Base-by-base conservation (phyloP, 2,888 invertebrate species). In the Bursaphelenchus okinawaensis region DNA sequence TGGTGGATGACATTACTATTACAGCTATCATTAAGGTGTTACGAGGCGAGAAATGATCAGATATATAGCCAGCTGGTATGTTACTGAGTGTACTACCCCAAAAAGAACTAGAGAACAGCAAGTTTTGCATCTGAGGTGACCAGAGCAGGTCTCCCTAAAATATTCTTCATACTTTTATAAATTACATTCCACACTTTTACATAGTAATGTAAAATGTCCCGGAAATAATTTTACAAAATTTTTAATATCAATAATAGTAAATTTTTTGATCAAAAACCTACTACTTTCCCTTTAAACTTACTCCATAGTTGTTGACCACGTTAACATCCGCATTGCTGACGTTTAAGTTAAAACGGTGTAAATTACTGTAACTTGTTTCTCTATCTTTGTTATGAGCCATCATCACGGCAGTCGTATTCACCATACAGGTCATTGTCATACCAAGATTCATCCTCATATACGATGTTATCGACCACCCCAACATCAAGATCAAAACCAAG, bases 21-120 rank as follows among this genome's bases (percentile, higher is more conserved):
- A 40, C 27, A 7, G 69, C 68, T n/a, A 69, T 31, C 23, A 51
- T 50, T 20, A 66, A 24, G 61, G 72, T 55, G 54, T 59, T 70
- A 20, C 54, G 28, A n/a, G 72, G 52, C 20, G 69, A 73, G 9
- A 68, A 69, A 19, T 71, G 66, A 55, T 68, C 69, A 22, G 72
- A 54, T 20, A 77, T 66, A 62, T 76, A 72, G 65, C 76, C 75
- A 9, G 75, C 71, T 7, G 77, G 77, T 2, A 77, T 61, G 7
- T 68, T 70, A 9, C 73, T 72, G 31, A 77, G 55, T 6, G 75
- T 62, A 12, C 74, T 70, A 20, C 77, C 77, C 69, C 73, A 73
- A 61, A 78, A 78, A 2, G 75, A 75, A 20, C 75, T 77, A n/a
- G 72, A 68, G 65, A 77, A 75, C 50, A 77, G 67, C 22, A 73